phyloP scores from a whole-genome alignment of 2,797 vertebrate genomes.

The Rachycentron canadum region DNA sequence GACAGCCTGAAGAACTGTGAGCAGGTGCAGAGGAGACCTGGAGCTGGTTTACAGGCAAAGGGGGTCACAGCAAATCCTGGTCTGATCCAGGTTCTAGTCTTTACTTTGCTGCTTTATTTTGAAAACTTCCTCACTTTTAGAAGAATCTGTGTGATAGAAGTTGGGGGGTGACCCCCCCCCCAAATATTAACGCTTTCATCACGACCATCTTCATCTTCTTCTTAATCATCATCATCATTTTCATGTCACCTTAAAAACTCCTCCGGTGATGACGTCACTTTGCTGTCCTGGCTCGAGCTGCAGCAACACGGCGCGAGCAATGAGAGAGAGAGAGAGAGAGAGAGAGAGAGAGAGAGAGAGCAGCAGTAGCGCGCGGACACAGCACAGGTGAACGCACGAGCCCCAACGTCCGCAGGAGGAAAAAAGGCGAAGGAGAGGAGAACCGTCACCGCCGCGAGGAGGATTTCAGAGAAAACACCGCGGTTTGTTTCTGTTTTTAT shows the following conservation, averaged over 20 bases:
- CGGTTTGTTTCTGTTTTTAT: background rate
- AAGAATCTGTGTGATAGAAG: background rate
- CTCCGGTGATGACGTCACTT: slow-evolving; percentile 69
- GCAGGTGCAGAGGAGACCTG: background rate
- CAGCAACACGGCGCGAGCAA: slow-evolving; percentile 46
- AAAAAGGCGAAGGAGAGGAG: slow-evolving; percentile 7
- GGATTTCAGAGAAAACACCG: slow-evolving; percentile 1
- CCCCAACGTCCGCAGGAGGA: slow-evolving; percentile 63
- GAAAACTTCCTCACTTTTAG: no score
- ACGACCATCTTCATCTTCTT: no score
- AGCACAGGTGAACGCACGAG: slow-evolving; percentile 72
- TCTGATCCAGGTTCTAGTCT: no score
- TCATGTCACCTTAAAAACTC: slow-evolving; percentile 51
- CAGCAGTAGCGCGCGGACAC: slow-evolving; percentile 45
- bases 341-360: slow-evolving; percentile 27
- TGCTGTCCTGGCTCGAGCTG: slow-evolving; percentile 53
- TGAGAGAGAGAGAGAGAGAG: slow-evolving; percentile 23
- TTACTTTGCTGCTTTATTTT: no score
- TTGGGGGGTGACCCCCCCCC: background rate
- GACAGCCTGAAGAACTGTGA: background rate
- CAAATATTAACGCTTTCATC: background rate
- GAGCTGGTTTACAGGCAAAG: no score
- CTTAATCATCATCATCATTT: slow-evolving; percentile 9
- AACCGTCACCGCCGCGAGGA: background rate
- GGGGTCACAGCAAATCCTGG: no score